Evolutionary conservation across 2,888 invertebrate species (phyloP).

Genomic region (Aspidiotus rigidus): DNA sequence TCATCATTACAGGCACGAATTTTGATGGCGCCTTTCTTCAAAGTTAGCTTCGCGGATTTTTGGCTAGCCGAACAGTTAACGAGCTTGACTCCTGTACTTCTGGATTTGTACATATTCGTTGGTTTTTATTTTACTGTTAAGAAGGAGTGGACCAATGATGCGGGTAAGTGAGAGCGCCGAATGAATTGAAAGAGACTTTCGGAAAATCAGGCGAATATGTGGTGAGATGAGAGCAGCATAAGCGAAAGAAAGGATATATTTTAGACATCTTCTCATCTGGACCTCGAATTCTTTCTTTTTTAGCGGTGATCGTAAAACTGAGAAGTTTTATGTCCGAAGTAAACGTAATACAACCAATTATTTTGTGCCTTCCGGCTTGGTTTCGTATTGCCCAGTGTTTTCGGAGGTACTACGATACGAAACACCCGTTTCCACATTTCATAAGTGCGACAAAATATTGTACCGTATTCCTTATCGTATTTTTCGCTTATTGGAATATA

Average conservation of each 20-base stretch:
- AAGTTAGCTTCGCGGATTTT: constrained; percentile 74
- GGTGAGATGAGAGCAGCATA: no score
- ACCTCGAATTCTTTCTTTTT: no score
- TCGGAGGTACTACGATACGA: constrained; percentile 68
- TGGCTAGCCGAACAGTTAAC: constrained; percentile 79
- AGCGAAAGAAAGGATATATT: no score
- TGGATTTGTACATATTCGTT: constrained; percentile 68
- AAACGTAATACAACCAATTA: constrained; percentile 47
- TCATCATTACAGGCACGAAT: constrained; percentile 48
- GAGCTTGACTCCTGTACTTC: constrained; percentile 62
- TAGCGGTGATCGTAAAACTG: neutral
- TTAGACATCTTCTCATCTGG: no score
- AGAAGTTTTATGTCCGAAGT: constrained; percentile 14
- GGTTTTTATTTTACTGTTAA: constrained; percentile 63
- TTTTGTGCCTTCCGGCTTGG: constrained; percentile 73
- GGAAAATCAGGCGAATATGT: no score
- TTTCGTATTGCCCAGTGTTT: constrained; percentile 78
- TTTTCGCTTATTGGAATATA: constrained; percentile 44
- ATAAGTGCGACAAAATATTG: constrained; percentile 76
- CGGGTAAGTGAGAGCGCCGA: constrained; percentile 32
- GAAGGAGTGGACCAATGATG: constrained; percentile 49
- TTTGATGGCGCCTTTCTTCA: constrained; percentile 63
- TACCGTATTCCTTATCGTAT: constrained; percentile 61
- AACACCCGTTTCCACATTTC: constrained; percentile 68
- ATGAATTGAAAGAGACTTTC: no score